Conservation (phyloP, 2,797 vertebrate species). For the Catostomus latipinnis region DNA sequence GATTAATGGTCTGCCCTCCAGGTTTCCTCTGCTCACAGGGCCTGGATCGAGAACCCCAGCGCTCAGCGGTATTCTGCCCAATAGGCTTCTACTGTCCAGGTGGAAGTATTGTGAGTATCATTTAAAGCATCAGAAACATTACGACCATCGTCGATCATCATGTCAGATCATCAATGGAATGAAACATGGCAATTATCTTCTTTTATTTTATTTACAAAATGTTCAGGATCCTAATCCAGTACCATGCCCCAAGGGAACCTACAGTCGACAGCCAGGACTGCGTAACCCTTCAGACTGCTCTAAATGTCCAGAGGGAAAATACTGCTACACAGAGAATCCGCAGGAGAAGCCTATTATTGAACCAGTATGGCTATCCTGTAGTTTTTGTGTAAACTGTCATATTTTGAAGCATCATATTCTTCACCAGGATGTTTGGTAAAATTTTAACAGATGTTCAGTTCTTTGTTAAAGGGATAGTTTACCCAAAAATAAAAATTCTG, state of each 20-base stretch:
- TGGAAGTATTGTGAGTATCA: conserved; percentile 80
- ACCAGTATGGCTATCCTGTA: conserved; percentile 73
- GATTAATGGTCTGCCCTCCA: conserved; percentile 83
- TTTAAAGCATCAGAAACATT: background rate
- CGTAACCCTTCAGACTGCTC: conserved; percentile 78
- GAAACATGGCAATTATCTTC: conserved; percentile 4
- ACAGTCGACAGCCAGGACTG: conserved; percentile 77
- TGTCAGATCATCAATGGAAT: conserved; percentile 1
- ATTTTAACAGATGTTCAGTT: too few species aligned
- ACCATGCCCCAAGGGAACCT: conserved; percentile 89
- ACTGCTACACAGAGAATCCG: conserved; percentile 80
- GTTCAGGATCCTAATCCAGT: conserved; percentile 78
- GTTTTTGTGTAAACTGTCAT: too few species aligned
- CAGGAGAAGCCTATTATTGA: conserved; percentile 77
- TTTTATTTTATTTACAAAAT: background rate
- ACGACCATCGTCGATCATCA: background rate
- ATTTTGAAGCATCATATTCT: too few species aligned
- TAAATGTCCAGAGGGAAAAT: conserved; percentile 81
- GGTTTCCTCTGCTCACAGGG: conserved; percentile 87
- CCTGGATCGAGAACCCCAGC: conserved; percentile 80
- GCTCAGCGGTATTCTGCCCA: conserved; percentile 82
- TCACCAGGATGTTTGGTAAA: too few species aligned
- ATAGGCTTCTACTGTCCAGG: conserved; percentile 86
- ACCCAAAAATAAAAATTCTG: too few species aligned
- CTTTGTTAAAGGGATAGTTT: too few species aligned